Conservation (phyloP, 2,113 vertebrate species). For the Hiodon alosoides region DNA sequence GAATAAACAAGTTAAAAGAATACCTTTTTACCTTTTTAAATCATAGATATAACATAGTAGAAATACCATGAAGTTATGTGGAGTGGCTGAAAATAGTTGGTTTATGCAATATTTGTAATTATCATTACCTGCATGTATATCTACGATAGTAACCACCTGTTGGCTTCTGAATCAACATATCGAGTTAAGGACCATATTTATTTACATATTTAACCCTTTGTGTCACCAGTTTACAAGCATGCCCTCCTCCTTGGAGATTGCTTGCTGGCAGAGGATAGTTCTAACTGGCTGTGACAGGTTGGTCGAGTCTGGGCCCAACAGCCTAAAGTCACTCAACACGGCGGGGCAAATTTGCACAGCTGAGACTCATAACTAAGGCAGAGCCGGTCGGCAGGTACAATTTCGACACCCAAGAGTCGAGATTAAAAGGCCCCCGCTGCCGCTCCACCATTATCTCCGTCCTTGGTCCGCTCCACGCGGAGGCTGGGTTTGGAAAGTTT, state of each 20-base stretch:
- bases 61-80: neutral
- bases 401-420: no score
- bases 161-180: neutral
- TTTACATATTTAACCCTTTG: neutral
- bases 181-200: neutral
- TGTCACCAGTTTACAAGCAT: conserved; percentile 7
- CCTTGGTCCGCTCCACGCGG: no score
- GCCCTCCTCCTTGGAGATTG: neutral
- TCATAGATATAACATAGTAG: neutral
- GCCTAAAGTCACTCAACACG: no score
- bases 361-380: no score
- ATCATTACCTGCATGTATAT: neutral
- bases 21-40: no score
- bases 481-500: no score
- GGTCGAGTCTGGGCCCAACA: neutral
- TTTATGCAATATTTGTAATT: no score
- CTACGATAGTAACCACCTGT: neutral
- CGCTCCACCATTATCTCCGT: no score
- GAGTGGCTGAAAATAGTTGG: neutral
- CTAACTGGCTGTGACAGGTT: neutral
- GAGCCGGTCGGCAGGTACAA: no score
- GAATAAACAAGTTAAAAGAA: no score
- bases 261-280: neutral
- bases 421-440: no score
- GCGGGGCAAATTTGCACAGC: no score